Conservation (phyloP, 2,888 invertebrate species). For the Drosophila subsilvestris region DNA sequence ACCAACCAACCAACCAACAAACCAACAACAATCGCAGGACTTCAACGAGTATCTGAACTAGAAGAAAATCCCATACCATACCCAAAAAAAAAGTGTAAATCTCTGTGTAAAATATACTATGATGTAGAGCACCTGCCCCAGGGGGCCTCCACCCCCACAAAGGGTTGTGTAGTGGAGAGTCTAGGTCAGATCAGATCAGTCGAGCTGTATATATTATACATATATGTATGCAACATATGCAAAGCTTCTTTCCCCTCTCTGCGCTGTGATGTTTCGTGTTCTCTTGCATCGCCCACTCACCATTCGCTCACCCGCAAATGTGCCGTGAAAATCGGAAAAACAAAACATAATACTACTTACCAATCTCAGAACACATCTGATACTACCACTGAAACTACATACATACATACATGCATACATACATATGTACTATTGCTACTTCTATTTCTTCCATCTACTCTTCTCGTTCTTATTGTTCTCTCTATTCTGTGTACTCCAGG, state of each 20-base stretch:
- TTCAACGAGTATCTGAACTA: conserved; percentile 85
- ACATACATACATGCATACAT: too few relatives aligned
- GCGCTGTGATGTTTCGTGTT: conserved; percentile 46
- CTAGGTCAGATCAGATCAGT: conserved; percentile 48
- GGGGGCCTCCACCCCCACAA: too few relatives aligned
- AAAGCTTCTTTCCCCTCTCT: conserved; percentile 38
- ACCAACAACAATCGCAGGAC: conserved; percentile 77
- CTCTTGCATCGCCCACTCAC: neutral
- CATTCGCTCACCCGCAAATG: conserved; percentile 20
- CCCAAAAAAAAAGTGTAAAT: conserved; percentile 42
- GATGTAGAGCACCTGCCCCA: neutral
- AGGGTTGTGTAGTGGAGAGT: conserved; percentile 35
- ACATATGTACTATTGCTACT: conserved; percentile 11
- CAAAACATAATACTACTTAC: conserved; percentile 5
- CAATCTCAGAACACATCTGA: conserved; percentile 15
- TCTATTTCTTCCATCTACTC: conserved; percentile 61
- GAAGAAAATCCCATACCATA: conserved; percentile 29
- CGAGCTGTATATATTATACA: conserved; percentile 47
- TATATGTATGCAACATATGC: conserved; percentile 58
- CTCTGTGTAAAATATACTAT: neutral
- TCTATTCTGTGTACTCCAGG: conserved; percentile 86
- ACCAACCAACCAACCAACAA: conserved; percentile 41
- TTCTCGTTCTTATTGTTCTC: conserved; percentile 79
- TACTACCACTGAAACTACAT: conserved; percentile 32
- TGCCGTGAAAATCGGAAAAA: conserved; percentile 37